Conservation (phyloP, 2,797 vertebrate species). For the Halcyon smyrnensis region DNA sequence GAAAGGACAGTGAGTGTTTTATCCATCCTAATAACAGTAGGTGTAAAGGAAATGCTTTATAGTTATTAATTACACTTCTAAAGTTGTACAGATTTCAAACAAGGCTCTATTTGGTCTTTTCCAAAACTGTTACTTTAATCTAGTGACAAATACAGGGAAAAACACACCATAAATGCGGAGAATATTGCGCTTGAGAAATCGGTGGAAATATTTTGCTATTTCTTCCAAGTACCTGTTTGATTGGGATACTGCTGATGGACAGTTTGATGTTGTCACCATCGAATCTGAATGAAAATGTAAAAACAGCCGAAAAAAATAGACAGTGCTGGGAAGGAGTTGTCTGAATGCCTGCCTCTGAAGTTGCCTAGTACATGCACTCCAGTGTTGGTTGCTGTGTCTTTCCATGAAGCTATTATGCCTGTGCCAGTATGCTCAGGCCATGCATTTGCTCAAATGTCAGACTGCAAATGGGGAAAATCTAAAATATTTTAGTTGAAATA, state of each 20-base stretch:
- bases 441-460: background rate
- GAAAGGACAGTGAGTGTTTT: background rate
- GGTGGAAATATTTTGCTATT: background rate
- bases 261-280: background rate
- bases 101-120: background rate
- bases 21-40: background rate
- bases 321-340: background rate
- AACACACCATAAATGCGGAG: background rate
- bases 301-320: background rate
- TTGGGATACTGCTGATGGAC: background rate
- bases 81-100: background rate
- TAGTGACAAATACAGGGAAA: background rate
- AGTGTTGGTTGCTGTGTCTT: background rate
- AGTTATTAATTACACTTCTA: background rate
- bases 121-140: background rate
- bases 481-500: background rate
- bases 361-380: background rate
- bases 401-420: background rate
- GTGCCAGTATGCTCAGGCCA: background rate
- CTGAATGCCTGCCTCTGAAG: background rate
- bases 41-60: background rate
- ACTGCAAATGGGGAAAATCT: background rate
- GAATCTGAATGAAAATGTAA: background rate
- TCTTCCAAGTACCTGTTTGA: background rate
- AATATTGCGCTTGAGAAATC: background rate